Evolutionary conservation across 2,888 invertebrate genomes (phyloP), one percentile per base, ranked within the genome.

Genomic region (Morinoia aosen): DNA sequence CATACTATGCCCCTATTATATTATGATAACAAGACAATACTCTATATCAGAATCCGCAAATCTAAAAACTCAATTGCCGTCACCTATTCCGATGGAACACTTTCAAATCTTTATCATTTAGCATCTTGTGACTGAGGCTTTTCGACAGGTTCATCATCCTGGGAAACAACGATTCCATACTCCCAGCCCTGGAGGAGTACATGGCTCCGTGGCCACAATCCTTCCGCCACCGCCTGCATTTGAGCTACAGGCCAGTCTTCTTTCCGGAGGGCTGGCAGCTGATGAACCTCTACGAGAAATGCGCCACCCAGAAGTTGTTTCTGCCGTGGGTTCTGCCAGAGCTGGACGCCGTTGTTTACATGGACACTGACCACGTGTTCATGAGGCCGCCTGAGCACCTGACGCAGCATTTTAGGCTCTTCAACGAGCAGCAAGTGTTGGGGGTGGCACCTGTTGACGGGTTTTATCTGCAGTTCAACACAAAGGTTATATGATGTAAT

Each of bases 301-400:
- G 91, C 56, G 91, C 25, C 56, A 91, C 91, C 39, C 4, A 91
- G 56, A 91, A 91, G 91, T 25, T 91, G 48, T 91, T 91, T 40
- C 91, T 91, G 91, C 91, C 40, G 40, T 91, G 91, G 91, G 91
- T 25, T 19, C 91, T 91, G 91, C 56, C 91, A 5, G 40, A 40
- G 19, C 56, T 91, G 40, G 91, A 91, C 91, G 11, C 91, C 25
- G 91, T 56, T 12, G 56, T 91, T 10, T 91, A 48, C 39, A 39
- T 91, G 91, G 91, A 91, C 91, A 91, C 91, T 40, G 91, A 91
- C 91, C 40, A 48, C 48, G 91, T 91, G 48, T 91, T 91, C 48
- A 91, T 91, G 91, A 40, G 91, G 39, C 91, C 91, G 11, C 91
- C 91, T 12, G 48, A 91, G 40, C 48, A 91, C 56, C 56, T 91